These are phyloP conservation scores for Habroteleia sp. DNA, from an alignment of 2,888 invertebrate species.

Conservation along the genomic window DNA sequence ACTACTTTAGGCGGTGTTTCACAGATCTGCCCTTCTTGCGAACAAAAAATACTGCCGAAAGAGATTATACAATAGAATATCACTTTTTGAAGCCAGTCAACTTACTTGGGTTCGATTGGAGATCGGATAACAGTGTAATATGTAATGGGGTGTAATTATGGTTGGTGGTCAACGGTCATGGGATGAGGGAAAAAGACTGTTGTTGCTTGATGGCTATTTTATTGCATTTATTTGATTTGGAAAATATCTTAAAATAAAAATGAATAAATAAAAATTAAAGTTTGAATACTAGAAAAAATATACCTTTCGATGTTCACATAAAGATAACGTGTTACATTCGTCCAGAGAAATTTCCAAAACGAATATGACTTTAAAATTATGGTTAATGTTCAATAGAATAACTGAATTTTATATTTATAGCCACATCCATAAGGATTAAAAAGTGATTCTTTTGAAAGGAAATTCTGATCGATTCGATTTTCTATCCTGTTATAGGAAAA, in stretches of 20 bases:
- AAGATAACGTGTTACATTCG: too few relatives aligned
- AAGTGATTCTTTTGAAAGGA: too few relatives aligned
- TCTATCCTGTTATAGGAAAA: conserved; percentile 5
- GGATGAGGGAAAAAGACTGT: conserved; percentile 5
- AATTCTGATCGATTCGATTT: conserved; percentile 14
- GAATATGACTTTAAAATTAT: too few relatives aligned
- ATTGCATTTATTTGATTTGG: too few relatives aligned
- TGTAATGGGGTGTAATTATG: conserved; percentile 56
- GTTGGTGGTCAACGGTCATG: conserved; percentile 20
- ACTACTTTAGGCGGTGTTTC: conserved; percentile 53
- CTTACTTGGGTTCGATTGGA: conserved; percentile 50
- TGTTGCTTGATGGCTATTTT: too few relatives aligned
- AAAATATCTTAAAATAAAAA: background rate
- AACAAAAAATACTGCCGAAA: conserved; percentile 53
- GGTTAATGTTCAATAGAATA: too few relatives aligned
- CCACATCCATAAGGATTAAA: too few relatives aligned
- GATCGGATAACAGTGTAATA: conserved; percentile 46
- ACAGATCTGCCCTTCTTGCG: conserved; percentile 55
- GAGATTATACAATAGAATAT: conserved; percentile 53
- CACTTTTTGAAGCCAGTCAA: conserved; percentile 54
- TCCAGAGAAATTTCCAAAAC: too few relatives aligned
- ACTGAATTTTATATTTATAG: too few relatives aligned
- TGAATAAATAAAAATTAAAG: background rate
- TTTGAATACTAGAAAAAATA: too few relatives aligned
- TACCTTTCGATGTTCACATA: too few relatives aligned